Conservation (phyloP, 2,888 invertebrate genomes). For the Amphimallon solstitiale region DNA sequence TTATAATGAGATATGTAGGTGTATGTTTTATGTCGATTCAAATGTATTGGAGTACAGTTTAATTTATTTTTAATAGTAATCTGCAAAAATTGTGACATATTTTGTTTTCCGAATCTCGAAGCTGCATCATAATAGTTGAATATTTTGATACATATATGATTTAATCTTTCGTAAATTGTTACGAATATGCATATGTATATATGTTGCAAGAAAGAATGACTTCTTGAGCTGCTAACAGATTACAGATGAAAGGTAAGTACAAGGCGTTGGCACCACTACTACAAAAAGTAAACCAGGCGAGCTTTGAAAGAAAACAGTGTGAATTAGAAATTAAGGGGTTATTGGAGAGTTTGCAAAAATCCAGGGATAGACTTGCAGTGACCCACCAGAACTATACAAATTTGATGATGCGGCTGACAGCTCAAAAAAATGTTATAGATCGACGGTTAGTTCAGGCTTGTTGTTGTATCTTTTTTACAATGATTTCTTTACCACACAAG, state of each 20-base stretch:
- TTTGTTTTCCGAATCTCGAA: too few species aligned
- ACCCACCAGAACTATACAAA: constrained; percentile 54
- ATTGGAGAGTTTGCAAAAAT: constrained; percentile 54
- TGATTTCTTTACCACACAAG: constrained; percentile 1
- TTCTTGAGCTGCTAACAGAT: constrained; percentile 52
- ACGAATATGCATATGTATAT: constrained; percentile 17
- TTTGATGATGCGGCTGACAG: constrained; percentile 54
- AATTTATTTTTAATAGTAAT: too few species aligned
- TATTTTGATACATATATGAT: too few species aligned
- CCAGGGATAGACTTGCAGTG: constrained; percentile 52
- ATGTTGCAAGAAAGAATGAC: constrained; percentile 32
- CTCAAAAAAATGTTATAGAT: constrained; percentile 57
- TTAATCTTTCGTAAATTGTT: neutral
- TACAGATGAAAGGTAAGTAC: constrained; percentile 63
- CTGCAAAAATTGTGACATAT: too few species aligned
- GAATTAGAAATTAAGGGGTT: constrained; percentile 56
- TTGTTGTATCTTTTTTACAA: neutral
- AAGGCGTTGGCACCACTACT: constrained; percentile 58
- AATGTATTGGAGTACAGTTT: too few species aligned
- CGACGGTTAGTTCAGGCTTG: constrained; percentile 53
- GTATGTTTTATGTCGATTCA: too few species aligned
- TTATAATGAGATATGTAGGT: too few species aligned
- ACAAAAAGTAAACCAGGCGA: constrained; percentile 57
- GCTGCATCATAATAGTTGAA: too few species aligned
- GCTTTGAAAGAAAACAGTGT: constrained; percentile 55